These are phyloP conservation scores for Margaritifera margaritifera DNA, from an alignment of 2,888 invertebrate genomes.

Conservation along the genomic window DNA sequence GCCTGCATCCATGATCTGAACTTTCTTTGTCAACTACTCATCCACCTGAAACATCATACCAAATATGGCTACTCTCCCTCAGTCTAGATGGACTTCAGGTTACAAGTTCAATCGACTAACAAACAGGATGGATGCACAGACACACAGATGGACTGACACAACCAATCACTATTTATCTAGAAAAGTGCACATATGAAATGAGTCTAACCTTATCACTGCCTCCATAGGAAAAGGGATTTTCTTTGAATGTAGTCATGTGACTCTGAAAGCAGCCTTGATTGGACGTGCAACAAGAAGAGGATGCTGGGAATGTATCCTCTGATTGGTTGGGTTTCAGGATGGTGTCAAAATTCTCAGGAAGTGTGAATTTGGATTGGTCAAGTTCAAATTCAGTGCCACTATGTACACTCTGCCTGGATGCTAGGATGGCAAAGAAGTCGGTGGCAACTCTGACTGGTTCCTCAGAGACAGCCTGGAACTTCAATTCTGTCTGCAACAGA, in stretches of 20 bases:
- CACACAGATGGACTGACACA: no score
- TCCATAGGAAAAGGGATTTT: slow-evolving; percentile 48
- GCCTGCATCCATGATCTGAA: no score
- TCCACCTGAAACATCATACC: no score
- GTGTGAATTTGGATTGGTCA: slow-evolving; percentile 48
- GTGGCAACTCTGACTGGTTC: slow-evolving; percentile 45
- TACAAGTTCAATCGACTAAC: no score
- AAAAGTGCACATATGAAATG: background rate
- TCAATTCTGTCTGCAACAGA: slow-evolving; percentile 56
- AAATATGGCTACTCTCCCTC: no score
- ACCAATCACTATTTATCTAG: background rate
- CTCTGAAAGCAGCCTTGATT: slow-evolving; percentile 51
- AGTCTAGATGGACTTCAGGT: no score
- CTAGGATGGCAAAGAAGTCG: slow-evolving; percentile 46
- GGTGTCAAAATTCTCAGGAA: slow-evolving; percentile 49
- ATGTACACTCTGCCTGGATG: slow-evolving; percentile 39
- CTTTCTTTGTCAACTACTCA: no score
- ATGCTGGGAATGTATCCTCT: background rate
- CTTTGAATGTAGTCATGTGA: slow-evolving; percentile 53
- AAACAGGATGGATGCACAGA: no score
- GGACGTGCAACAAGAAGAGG: slow-evolving; percentile 2
- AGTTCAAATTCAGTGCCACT: slow-evolving; percentile 28
- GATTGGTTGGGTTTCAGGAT: slow-evolving; percentile 6
- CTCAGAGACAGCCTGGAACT: slow-evolving; percentile 55
- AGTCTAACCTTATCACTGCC: slow-evolving; percentile 32